Percentiles rank a stretch among this genome's conserved stretches.
These are phyloP conservation scores for Planiliza haematocheilus DNA, from an alignment of 2,113 vertebrate species.

Conservation along the genomic window DNA sequence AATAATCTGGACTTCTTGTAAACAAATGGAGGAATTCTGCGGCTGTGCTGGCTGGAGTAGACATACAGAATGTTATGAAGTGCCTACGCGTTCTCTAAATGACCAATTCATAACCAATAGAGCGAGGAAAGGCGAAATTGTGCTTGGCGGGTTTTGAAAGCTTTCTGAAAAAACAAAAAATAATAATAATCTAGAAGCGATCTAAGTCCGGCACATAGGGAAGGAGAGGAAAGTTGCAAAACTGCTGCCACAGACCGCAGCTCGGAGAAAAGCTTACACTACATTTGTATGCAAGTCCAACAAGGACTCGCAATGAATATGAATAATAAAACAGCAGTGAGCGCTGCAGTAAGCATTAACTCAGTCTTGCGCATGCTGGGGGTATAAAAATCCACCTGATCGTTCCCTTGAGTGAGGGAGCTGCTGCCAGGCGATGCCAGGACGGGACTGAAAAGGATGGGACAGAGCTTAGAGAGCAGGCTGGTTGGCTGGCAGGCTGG, in stretches of 20 bases:
- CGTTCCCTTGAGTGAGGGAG: constrained; percentile 42
- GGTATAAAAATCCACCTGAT: constrained; percentile 62
- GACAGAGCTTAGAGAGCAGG: constrained; percentile 37
- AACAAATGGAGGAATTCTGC: constrained; percentile 47
- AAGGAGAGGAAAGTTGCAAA: constrained; percentile 33
- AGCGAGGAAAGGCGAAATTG: not conserved
- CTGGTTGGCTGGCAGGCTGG: constrained; percentile 8
- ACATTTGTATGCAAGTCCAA: constrained; percentile 63
- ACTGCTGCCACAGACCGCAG: constrained; percentile 33
- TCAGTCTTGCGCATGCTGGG: constrained; percentile 26
- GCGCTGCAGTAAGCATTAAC: constrained; percentile 52
- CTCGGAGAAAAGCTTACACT: constrained; percentile 32
- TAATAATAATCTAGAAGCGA: too few species aligned
- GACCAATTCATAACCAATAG: not conserved
- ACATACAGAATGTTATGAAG: not conserved
- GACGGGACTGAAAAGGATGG: constrained; percentile 44
- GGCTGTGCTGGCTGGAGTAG: not conserved
- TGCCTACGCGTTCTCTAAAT: not conserved
- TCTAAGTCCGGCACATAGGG: not conserved
- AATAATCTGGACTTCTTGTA: constrained; percentile 20
- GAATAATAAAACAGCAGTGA: constrained; percentile 63
- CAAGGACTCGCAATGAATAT: constrained; percentile 53
- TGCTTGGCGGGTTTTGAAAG: not conserved
- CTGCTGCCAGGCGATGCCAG: constrained; percentile 37
- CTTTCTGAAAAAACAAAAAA: not conserved